A percentile compares a stretch with the other conserved stretches of the same genome.
phyloP scores from a whole-genome alignment of 1,140 invertebrate genomes.

The Ceratina japonica region DNA sequence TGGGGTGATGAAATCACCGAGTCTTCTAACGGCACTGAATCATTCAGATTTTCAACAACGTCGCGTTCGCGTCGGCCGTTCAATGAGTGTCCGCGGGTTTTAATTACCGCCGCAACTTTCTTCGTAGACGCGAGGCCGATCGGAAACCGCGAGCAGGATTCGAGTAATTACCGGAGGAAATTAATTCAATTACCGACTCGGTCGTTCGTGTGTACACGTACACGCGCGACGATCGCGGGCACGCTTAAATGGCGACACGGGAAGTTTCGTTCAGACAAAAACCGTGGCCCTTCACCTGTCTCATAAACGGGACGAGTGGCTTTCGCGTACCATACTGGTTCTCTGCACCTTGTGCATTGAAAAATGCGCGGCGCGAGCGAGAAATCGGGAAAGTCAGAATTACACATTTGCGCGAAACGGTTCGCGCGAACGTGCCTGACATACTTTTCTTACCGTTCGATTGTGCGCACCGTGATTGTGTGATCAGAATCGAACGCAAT shows the following conservation, averaged over 20 bases:
- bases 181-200: conserved; percentile 39
- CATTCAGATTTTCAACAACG: no score
- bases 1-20: no score
- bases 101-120: conserved; percentile 38
- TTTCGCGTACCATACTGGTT: conserved; percentile 48
- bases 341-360: conserved; percentile 42
- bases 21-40: no score
- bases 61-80: no score
- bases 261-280: conserved; percentile 37
- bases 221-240: conserved; percentile 20
- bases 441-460: background rate
- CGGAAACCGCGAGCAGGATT: conserved; percentile 16
- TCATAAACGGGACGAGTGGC: conserved; percentile 38
- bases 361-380: conserved; percentile 17
- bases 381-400: conserved; percentile 37
- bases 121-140: conserved; percentile 18
- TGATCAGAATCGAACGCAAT: no score
- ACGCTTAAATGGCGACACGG: conserved; percentile 46
- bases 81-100: background rate
- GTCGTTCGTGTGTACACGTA: conserved; percentile 22
- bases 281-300: conserved; percentile 46
- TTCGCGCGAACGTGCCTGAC: background rate
- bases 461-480: no score
- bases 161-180: conserved; percentile 38
- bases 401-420: conserved; percentile 6